Evolutionary conservation across 2,797 vertebrate species (phyloP).

Genomic region (Typhlichthys subterraneus): DNA sequence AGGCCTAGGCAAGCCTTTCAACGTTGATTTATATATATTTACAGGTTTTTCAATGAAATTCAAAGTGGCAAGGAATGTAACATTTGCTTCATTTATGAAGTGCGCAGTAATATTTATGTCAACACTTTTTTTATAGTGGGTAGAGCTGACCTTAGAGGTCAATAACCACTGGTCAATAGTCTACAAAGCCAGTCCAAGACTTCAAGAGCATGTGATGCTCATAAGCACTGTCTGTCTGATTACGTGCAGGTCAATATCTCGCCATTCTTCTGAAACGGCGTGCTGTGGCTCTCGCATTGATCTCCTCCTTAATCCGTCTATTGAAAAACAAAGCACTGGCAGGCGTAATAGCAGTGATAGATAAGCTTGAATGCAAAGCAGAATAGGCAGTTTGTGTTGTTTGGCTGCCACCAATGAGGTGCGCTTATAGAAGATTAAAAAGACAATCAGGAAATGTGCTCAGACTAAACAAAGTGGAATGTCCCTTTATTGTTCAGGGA

Average conservation of each 20-base stretch:
- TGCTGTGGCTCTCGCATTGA: constrained; percentile 41
- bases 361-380: constrained; percentile 31
- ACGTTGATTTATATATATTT: no score
- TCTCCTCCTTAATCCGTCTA: constrained; percentile 50
- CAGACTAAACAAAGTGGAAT: no score
- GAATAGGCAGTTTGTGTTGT: constrained; percentile 10
- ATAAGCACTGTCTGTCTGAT: constrained; percentile 16
- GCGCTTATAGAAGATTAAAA: background rate
- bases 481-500: no score
- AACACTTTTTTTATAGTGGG: constrained; percentile 27
- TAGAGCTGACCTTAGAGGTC: constrained; percentile 14
- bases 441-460: background rate
- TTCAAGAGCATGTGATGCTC: constrained; percentile 14
- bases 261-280: constrained; percentile 30
- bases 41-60: no score
- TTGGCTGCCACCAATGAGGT: background rate
- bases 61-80: constrained; percentile 25
- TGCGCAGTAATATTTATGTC: constrained; percentile 48
- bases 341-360: constrained; percentile 42
- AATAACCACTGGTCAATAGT: background rate
- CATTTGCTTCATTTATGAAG: constrained; percentile 50
- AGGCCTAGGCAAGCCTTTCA: no score
- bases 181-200: constrained; percentile 2
- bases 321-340: constrained; percentile 55
- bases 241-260: constrained; percentile 30